phyloP scores from a whole-genome alignment of 2,888 invertebrate genomes.

The Leptinotarsa tumamoca region DNA sequence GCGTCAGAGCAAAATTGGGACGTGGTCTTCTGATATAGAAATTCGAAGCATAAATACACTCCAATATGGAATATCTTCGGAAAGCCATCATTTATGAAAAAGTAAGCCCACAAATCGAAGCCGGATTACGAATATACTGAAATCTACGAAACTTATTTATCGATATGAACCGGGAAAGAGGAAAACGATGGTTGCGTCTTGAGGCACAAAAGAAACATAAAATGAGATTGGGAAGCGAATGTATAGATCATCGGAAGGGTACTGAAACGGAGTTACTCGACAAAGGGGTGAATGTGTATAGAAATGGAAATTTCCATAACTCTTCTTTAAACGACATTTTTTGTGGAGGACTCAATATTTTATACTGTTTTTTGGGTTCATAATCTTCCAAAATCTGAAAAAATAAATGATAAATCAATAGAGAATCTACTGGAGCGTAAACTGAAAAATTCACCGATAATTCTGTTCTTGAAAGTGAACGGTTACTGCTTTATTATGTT shows the following conservation, averaged over 20 bases:
- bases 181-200: conserved; percentile 8
- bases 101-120: conserved; percentile 3
- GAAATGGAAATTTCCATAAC: conserved; percentile 14
- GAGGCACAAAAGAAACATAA: conserved; percentile 17
- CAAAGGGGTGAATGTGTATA: neutral
- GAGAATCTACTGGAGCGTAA: no score
- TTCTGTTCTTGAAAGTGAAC: neutral
- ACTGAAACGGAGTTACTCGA: neutral
- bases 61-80: conserved; percentile 19
- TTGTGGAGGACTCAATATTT: no score
- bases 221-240: conserved; percentile 12
- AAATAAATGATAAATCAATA: no score
- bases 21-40: neutral
- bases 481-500: no score
- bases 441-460: neutral
- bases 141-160: conserved; percentile 14
- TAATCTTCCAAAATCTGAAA: no score
- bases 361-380: no score
- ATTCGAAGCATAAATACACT: conserved; percentile 11
- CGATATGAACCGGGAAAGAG: conserved; percentile 14
- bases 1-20: no score
- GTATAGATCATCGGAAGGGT: conserved; percentile 16
- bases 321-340: neutral
- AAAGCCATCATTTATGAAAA: conserved; percentile 15
- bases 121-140: conserved; percentile 15